Evolutionary conservation across 2,888 invertebrate genomes (phyloP).

Genomic region (Pegoplata infirma): DNA sequence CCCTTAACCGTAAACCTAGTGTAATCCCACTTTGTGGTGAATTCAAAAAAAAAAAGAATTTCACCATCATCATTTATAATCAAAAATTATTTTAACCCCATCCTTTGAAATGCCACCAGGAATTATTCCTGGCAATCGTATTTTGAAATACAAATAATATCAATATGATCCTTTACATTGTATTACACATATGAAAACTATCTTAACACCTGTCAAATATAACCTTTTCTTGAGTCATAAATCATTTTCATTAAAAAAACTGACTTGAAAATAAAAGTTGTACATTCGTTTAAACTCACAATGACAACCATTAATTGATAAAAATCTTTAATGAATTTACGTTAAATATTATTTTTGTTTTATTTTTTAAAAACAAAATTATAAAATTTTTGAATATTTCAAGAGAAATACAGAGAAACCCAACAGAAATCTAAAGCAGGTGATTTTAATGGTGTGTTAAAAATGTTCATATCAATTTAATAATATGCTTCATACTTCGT

Average conservation of each 20-base stretch:
- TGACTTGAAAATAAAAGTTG: slow-evolving; percentile 1
- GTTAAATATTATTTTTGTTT: too few relatives aligned
- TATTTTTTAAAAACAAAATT: neutral
- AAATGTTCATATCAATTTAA: slow-evolving; percentile 55
- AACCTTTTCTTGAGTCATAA: slow-evolving; percentile 28
- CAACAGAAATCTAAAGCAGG: slow-evolving; percentile 59
- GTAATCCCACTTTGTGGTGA: too few relatives aligned
- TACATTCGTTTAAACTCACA: slow-evolving; percentile 49
- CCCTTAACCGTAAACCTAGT: too few relatives aligned
- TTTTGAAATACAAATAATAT: too few relatives aligned
- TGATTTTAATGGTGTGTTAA: slow-evolving; percentile 62
- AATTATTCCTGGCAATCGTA: too few relatives aligned
- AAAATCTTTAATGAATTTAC: slow-evolving; percentile 53
- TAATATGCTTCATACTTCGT: neutral
- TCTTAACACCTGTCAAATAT: slow-evolving; percentile 55
- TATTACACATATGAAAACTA: too few relatives aligned
- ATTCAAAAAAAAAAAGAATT: too few relatives aligned
- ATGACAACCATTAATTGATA: slow-evolving; percentile 65
- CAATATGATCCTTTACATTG: too few relatives aligned
- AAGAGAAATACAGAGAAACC: neutral
- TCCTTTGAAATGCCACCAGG: too few relatives aligned
- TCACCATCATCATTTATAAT: too few relatives aligned
- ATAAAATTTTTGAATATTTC: neutral
- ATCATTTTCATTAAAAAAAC: slow-evolving; percentile 52
- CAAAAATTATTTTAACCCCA: too few relatives aligned